Evolutionary conservation across 2,113 vertebrate species (phyloP).

Genomic region (Ciconia boyciana): DNA sequence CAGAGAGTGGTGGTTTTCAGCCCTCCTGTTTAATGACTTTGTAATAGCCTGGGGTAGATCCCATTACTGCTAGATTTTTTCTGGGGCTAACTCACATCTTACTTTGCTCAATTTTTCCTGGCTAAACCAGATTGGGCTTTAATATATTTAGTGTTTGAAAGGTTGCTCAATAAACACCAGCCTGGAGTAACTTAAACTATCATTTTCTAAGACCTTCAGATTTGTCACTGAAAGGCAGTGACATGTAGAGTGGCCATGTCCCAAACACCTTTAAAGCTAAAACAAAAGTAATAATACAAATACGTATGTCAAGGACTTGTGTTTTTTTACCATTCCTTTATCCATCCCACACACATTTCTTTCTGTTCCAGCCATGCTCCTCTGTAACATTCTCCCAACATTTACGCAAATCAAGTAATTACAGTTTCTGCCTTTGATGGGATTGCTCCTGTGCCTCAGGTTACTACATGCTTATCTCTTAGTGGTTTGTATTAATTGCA

Average conservation of each 20-base stretch:
- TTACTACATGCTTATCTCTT: background rate
- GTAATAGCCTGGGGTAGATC: background rate
- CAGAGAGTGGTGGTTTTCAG: background rate
- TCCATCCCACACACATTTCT: background rate
- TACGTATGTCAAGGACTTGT: background rate
- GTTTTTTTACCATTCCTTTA: background rate
- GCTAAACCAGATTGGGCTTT: background rate
- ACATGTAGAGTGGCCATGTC: background rate
- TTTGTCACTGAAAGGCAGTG: background rate
- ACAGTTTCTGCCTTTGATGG: background rate
- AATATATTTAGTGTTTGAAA: background rate
- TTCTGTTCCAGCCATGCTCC: background rate
- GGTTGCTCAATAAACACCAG: background rate
- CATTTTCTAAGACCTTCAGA: background rate
- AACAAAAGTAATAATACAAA: background rate
- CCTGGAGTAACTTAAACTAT: background rate
- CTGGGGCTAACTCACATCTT: background rate
- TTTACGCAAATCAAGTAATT: background rate
- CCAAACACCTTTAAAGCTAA: background rate
- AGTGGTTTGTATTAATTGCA: background rate
- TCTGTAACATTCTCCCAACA: background rate
- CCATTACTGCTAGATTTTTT: background rate
- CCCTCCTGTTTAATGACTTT: background rate
- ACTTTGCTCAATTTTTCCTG: background rate
- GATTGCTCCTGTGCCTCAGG: background rate